Evolutionary conservation across 2,797 vertebrate species (phyloP), one percentile per base, ranked within the genome.

Genomic region (Rhadinocentrus ornatus): DNA sequence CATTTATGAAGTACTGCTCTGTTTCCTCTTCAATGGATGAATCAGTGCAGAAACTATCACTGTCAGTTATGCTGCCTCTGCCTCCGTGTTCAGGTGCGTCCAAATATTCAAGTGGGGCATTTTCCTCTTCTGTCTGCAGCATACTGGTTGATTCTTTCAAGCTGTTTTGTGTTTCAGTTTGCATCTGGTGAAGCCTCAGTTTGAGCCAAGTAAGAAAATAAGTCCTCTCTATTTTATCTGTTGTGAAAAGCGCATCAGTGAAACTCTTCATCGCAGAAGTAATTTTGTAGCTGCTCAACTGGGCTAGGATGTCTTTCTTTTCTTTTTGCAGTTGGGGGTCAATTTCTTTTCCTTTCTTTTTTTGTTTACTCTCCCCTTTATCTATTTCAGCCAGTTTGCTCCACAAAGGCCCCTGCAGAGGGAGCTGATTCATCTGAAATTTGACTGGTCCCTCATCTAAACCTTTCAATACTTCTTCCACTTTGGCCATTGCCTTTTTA

Each of bases 131-230:
- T 52, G 46, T 66, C 54, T 76, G 64, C 24, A 29, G 31, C 24
- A 68, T 48, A 73, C 37, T 24, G 4, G 57, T 2, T 52, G 63
- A 16, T 71, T 69, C 65, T 53, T 73, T 58, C 4, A 52, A 50
- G 26, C 3, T 16, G 2, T 83, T 80, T 64, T 66, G 52, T 60
- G 77, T 83, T 73, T 80, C 58, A 22, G n/a, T 69, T 84, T 92
- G 92, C 20, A 89, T 83, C 2, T 73, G 67, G 7, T 88, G 73
- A 56, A 96, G 91, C 20, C 80, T 92, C 60, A 94, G 79, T 77
- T 91, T 96, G 91, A 96, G 92, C 95, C 95, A 96, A 62, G 78
- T 89, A 26, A 97, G 86, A 71, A 97, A 97, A 70, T 87, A 96
- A 10, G 86, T 85, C 66, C 91, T 94, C 76, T 94, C 92, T 0